phyloP scores from a whole-genome alignment of 2,888 invertebrate genomes.

The Dysmachus trigonus region DNA sequence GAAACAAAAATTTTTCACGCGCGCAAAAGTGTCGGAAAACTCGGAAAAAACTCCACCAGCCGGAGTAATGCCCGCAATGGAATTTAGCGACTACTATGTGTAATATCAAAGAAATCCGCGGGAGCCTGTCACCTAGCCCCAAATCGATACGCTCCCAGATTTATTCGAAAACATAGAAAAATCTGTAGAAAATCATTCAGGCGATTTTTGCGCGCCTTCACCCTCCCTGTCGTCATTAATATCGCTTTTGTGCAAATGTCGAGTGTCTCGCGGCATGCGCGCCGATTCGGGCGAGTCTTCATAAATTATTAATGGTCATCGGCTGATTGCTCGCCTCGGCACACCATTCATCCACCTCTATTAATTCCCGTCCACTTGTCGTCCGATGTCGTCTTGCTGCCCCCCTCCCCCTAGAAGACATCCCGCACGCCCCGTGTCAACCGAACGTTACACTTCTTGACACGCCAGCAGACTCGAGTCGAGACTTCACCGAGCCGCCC shows the following conservation, averaged over 20 bases:
- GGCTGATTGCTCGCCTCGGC: constrained; percentile 7
- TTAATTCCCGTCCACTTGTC: not conserved
- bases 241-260: not conserved
- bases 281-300: not conserved
- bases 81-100: not conserved
- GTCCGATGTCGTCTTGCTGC: not conserved
- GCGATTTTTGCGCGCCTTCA: not conserved
- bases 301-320: constrained; percentile 33
- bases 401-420: not conserved
- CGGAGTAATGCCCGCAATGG: not conserved
- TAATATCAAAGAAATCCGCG: not conserved
- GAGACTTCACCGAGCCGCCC: not conserved
- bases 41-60: no score
- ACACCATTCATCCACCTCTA: constrained; percentile 15
- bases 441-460: not conserved
- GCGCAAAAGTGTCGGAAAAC: not conserved
- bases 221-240: not conserved
- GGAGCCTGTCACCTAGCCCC: not conserved
- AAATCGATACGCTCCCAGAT: not conserved
- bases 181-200: not conserved
- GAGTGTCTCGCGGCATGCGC: not conserved
- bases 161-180: not conserved
- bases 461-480: not conserved
- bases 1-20: not conserved
- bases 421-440: not conserved